Conservation (phyloP, 1,140 invertebrate genomes). For the Trichoplusia ni region DNA sequence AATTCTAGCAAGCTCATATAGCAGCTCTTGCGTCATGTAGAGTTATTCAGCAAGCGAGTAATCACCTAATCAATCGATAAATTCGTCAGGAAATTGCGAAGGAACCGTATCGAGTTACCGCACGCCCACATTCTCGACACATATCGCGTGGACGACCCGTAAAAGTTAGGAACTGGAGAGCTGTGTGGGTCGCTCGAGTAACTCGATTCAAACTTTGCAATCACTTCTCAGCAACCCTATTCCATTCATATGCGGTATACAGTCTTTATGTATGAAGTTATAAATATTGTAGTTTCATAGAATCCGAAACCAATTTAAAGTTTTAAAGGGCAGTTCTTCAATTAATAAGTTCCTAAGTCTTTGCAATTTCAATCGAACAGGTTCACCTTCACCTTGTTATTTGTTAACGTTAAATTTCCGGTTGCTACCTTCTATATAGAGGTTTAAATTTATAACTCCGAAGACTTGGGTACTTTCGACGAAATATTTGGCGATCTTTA, state of each 20-base stretch:
- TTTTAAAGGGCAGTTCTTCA: background rate
- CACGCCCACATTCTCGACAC: background rate
- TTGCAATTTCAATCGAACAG: background rate
- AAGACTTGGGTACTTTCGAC: no score
- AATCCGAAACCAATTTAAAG: conserved; percentile 4
- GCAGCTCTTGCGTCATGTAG: background rate
- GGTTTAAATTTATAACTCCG: no score
- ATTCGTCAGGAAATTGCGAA: conserved; percentile 19
- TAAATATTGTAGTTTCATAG: background rate
- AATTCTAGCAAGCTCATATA: background rate
- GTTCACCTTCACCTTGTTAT: no score
- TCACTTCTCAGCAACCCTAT: background rate
- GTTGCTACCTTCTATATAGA: no score
- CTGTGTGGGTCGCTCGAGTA: background rate
- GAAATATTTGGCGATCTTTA: no score
- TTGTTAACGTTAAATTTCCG: no score
- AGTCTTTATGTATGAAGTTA: no score
- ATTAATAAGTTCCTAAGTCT: background rate
- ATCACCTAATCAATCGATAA: conserved; percentile 4
- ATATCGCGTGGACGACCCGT: background rate
- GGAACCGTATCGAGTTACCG: conserved; percentile 13
- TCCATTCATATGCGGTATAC: background rate
- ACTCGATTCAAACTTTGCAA: background rate
- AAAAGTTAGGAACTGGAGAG: background rate
- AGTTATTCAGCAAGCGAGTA: background rate